Base-by-base conservation (phyloP, 2,888 invertebrate species). In the Noctua janthe region DNA sequence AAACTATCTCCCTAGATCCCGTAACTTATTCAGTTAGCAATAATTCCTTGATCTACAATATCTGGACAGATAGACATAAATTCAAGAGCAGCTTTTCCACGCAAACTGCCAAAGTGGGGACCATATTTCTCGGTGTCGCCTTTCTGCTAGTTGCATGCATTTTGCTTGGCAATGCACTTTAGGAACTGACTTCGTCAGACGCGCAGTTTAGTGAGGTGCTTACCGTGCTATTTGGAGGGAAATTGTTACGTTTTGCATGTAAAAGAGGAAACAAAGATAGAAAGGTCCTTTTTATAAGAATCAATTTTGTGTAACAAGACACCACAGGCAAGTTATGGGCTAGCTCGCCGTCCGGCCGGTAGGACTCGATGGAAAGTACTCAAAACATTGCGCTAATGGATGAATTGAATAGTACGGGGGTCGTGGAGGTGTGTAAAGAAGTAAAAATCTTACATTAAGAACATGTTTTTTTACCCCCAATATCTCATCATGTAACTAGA, bases 81-180 rank as follows among this genome's bases (percentile, higher is more conserved):
- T 87, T 74, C 67, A 67, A 76, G 62, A 79, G 64, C 64, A 84
- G 85, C 62, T 71, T 87, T 87, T 74, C 76, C 39, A 66, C 51
- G 56, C 15, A 71, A 87, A 79, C 84, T 84, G 51, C 87, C 79
- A 76, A 79, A 79, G 85, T 70, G 49, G 77, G 59, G 70, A 64
- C 76, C 74, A 76, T 87, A 85, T 85, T 74, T 87, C 84, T 49
- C 67, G 54, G 67, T 74, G 87, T 85, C 76, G 67, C 79, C 64
- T 83, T 83, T 59, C 79, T 78, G 62, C n/a, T 82, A 76, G 87
- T 76, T 76, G 82, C 76, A 69, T 85, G 71, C 76, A 85, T 84
- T 85, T 84, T 76, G 80, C 80, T 84, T 74, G 74, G 59, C 64
- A 71, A 76, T 84, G 87, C 85, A 80, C 74, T 87, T 85, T 84